Base-by-base conservation (phyloP, 1,140 invertebrate species). In the Dreissena polymorpha region DNA sequence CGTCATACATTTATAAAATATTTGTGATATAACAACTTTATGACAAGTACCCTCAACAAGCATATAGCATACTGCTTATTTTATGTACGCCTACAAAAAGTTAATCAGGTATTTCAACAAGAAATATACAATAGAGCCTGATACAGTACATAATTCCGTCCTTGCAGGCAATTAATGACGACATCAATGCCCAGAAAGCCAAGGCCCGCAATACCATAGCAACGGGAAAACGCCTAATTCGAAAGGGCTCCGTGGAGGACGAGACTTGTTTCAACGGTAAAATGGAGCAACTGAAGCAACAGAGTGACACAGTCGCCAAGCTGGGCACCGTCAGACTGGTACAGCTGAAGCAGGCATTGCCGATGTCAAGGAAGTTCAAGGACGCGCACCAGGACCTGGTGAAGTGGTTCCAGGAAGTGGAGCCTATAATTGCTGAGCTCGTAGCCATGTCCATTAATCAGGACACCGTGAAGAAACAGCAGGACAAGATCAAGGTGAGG, bases 341-440 rank as follows among this genome's bases (percentile, higher is more conserved):
- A 12, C 95, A 97, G 14, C 92, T 99, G 23, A 98, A 99, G 92
- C 98, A 99, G 92, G 98, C 98, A 0, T 64, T 90, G 67, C 91
- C 91, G 80, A 80, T 92, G 81, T 89, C 91, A 96, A 18, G 92
- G 98, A 98, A 99, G 93, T 97, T 99, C 93, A 96, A 97, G 77
- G 98, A 99, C 83, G 97, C 97, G 0, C 98, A 99, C 88, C 94
- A 95, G 49, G 97, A 98, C n/a, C 91, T 99, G 2, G 95, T 95
- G 18, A 94, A 95, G 49, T 99, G 98, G 98, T 93, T 99, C 83
- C 96, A 97, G 86, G 97, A 98, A 86, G 97, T 98, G 93, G 98
- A 99, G 92, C 95, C 98, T 10, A 94, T 96, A 7, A 95, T 89
- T 5, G 88, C 89, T n/a, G 89, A 97, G 91, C 91, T 99, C 68